Evolutionary conservation across 2,113 vertebrate species (phyloP).

Genomic region (Microtus pennsylvanicus): DNA sequence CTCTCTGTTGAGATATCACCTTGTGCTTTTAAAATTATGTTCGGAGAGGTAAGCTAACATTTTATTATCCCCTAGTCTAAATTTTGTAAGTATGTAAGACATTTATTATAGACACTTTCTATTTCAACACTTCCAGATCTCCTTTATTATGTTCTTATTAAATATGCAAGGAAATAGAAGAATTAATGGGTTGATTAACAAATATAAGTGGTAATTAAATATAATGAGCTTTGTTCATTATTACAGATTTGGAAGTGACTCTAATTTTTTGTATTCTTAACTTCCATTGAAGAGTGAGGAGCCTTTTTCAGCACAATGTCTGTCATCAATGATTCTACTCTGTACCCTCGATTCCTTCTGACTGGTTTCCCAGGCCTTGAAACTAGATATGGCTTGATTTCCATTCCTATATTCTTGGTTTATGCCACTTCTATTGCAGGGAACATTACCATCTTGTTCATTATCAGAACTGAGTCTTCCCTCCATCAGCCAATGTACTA

Average conservation of each 20-base stretch:
- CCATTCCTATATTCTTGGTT: slow-evolving; percentile 73
- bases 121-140: background rate
- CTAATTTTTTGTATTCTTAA: background rate
- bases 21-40: background rate
- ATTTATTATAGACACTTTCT: background rate
- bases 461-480: slow-evolving; percentile 68
- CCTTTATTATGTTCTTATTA: background rate
- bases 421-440: slow-evolving; percentile 74
- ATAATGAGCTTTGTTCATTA: background rate
- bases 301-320: slow-evolving; percentile 61
- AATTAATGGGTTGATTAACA: background rate
- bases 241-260: background rate
- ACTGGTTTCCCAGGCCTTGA: slow-evolving; percentile 73
- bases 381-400: slow-evolving; percentile 68
- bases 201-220: background rate
- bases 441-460: slow-evolving; percentile 75
- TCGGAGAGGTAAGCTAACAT: background rate
- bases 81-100: background rate
- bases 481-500: slow-evolving; percentile 83
- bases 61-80: background rate
- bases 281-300: background rate
- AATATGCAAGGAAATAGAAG: background rate
- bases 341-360: slow-evolving; percentile 66
- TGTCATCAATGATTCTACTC: slow-evolving; percentile 68
- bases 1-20: background rate